A percentile compares a stretch with the other conserved stretches of the same genome.
Conservation (phyloP, 2,113 vertebrate species). For the Gallinago jamesoni region DNA sequence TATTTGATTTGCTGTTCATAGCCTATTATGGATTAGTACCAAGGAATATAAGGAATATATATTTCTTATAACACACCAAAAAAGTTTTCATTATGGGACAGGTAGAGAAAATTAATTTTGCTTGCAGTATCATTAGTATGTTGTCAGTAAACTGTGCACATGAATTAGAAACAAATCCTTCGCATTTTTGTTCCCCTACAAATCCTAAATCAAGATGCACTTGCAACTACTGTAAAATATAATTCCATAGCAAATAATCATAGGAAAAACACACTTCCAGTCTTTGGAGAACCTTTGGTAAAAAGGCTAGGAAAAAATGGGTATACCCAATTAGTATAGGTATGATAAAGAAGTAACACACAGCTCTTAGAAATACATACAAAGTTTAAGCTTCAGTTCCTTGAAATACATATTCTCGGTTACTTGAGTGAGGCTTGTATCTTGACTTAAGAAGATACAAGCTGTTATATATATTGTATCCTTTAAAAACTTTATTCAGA, state of each 20-base stretch:
- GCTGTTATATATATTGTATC: rapidly evolving
- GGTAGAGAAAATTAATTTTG: not conserved
- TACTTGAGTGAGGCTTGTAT: not conserved
- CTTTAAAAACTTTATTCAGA: not conserved
- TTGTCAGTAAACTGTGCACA: not conserved
- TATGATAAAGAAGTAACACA: not conserved
- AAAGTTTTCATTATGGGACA: not conserved
- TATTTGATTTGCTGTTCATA: not conserved
- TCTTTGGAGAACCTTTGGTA: not conserved
- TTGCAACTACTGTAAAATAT: not conserved
- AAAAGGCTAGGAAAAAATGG: not conserved
- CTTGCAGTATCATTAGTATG: not conserved
- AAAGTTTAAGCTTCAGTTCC: not conserved
- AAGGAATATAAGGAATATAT: not conserved
- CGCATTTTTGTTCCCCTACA: not conserved
- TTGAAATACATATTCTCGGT: not conserved
- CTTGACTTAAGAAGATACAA: not conserved
- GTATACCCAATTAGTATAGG: not conserved
- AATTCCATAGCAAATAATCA: not conserved
- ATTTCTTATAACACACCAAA: not conserved
- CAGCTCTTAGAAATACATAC: not conserved
- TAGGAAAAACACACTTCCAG: not conserved
- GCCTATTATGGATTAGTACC: not conserved
- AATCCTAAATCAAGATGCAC: not conserved
- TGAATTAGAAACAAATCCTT: not conserved